Evolutionary conservation across 2,888 invertebrate species (phyloP).

Genomic region (Cephalotes varians): DNA sequence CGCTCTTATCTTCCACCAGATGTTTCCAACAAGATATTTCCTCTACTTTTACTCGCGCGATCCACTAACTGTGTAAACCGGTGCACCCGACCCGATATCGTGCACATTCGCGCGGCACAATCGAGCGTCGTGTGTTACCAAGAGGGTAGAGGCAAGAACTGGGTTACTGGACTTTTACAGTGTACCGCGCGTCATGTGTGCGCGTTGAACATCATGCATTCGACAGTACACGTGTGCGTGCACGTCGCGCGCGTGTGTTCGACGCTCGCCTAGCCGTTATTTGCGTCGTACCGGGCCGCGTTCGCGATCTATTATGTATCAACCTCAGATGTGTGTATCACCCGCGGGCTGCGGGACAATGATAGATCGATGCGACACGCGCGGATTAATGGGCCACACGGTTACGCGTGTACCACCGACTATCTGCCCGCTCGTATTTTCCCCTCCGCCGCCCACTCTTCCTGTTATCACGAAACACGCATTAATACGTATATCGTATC

Average conservation of each 20-base stretch:
- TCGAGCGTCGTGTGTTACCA: conserved; percentile 27
- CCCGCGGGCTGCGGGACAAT: conserved; percentile 78
- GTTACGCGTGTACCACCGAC: conserved; percentile 75
- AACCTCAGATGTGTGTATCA: conserved; percentile 80
- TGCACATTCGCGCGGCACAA: conserved; percentile 21
- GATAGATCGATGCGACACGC: conserved; percentile 85
- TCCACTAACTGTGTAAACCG: neutral
- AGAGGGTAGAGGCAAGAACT: conserved; percentile 53
- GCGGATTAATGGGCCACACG: conserved; percentile 83
- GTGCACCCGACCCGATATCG: neutral
- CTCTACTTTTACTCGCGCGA: conserved; percentile 7
- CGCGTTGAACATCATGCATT: neutral
- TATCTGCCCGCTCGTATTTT: conserved; percentile 81
- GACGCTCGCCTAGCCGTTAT: conserved; percentile 61
- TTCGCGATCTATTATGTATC: conserved; percentile 82
- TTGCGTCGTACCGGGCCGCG: conserved; percentile 69
- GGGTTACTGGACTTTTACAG: conserved; percentile 68
- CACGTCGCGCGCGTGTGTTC: neutral
- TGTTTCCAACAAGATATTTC: too few species aligned
- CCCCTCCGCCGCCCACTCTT: conserved; percentile 71
- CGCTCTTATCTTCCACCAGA: conserved; percentile 1
- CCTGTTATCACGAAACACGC: conserved; percentile 74
- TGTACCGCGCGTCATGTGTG: neutral
- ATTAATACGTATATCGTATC: neutral
- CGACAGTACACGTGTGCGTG: neutral